A percentile compares a stretch with the other conserved stretches of the same genome.
phyloP scores from a whole-genome alignment of 2,888 invertebrate genomes.

The Netelia virgata region DNA sequence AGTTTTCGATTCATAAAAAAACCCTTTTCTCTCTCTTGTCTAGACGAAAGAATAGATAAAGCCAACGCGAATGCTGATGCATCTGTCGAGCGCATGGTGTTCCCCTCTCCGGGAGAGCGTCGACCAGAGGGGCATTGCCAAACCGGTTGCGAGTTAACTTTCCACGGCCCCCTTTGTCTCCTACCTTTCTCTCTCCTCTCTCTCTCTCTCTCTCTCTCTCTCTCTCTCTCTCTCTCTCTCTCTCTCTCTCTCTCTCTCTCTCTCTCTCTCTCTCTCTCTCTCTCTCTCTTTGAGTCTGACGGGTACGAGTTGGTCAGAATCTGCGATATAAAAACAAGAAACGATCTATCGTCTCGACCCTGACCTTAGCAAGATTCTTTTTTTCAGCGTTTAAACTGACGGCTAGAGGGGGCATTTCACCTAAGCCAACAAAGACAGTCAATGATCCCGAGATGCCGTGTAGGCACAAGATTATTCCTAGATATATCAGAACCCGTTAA shows the following conservation, averaged over 20 bases:
- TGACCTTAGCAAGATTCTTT: too few species aligned
- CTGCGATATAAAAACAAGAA: too few species aligned
- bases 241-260: slow-evolving; percentile 1
- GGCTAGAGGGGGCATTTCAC: too few species aligned
- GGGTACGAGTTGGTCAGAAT: too few species aligned
- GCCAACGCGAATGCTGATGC: slow-evolving; percentile 4
- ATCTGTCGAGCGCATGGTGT: not conserved
- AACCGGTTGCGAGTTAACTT: slow-evolving; percentile 46
- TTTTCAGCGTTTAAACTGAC: too few species aligned
- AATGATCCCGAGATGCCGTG: too few species aligned
- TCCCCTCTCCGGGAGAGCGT: not conserved
- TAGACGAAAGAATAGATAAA: not conserved
- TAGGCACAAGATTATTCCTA: too few species aligned
- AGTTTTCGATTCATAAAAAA: not conserved
- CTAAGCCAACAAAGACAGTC: too few species aligned
- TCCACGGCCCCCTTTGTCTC: not conserved
- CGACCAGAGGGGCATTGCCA: not conserved
- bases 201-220: slow-evolving; percentile 7
- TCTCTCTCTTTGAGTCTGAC: not conserved
- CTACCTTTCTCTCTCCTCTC: not conserved
- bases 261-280: slow-evolving; percentile 10
- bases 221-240: not conserved
- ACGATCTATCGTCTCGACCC: not conserved
- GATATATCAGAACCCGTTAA: too few species aligned
- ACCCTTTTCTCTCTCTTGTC: not conserved